Evolutionary conservation across 1,140 invertebrate genomes (phyloP).

Genomic region (Camponotus vicinus): DNA sequence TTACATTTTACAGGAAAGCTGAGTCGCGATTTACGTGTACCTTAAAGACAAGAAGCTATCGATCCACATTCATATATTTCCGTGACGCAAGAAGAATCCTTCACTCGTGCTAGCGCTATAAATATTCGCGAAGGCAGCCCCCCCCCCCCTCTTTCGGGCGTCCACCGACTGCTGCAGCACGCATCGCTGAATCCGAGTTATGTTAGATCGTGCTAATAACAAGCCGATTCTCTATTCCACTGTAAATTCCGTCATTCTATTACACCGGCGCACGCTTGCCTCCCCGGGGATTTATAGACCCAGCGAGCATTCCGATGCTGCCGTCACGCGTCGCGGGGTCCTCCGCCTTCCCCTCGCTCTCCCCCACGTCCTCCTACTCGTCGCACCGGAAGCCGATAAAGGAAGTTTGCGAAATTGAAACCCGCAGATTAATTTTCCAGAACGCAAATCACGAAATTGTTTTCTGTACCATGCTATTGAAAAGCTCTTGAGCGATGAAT

Average conservation of each 20-base stretch:
- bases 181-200: conserved; percentile 83
- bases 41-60: not conserved
- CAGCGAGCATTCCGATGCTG: conserved; percentile 57
- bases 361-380: not conserved
- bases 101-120: conserved; percentile 56
- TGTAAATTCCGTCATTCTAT: conserved; percentile 81
- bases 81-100: conserved; percentile 38
- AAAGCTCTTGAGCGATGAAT: not conserved
- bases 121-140: conserved; percentile 65
- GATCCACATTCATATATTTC: not conserved
- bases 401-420: conserved; percentile 48
- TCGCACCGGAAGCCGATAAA: conserved; percentile 52
- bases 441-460: conserved; percentile 39
- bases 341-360: not conserved
- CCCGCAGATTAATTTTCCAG: conserved; percentile 33
- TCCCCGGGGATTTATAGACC: conserved; percentile 69
- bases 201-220: conserved; percentile 85
- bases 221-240: conserved; percentile 83
- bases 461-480: not conserved
- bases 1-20: not conserved
- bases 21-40: too few species aligned
- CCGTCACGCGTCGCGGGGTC: conserved; percentile 26
- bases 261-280: conserved; percentile 65
- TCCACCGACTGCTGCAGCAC: conserved; percentile 65
- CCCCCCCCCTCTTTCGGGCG: not conserved